Evolutionary conservation across 2,113 vertebrate genomes (phyloP).

Genomic region (Macaca fascicularis): DNA sequence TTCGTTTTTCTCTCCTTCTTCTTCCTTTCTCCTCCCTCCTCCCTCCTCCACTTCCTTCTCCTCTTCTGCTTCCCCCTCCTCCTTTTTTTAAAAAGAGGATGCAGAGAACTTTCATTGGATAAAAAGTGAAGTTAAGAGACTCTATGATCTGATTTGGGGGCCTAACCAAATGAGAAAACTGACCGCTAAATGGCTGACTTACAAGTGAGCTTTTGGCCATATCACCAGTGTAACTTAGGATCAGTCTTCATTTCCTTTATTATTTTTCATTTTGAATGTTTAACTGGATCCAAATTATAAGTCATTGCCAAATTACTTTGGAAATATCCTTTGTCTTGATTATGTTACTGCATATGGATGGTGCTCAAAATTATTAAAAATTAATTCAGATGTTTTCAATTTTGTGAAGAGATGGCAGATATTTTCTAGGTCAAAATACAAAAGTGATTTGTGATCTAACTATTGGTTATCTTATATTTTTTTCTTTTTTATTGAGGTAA

Average conservation of each 20-base stretch:
- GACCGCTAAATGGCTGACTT: neutral
- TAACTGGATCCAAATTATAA: neutral
- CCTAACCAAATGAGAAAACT: neutral
- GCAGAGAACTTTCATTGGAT: neutral
- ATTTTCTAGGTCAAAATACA: slow-evolving; percentile 39
- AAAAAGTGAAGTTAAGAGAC: neutral
- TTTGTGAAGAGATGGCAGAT: neutral
- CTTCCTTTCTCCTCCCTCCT: neutral
- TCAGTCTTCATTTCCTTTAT: neutral
- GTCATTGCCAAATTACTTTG: neutral
- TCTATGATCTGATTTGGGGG: neutral
- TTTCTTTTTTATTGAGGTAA: neutral
- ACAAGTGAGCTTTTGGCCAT: neutral
- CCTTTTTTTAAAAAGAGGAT: neutral
- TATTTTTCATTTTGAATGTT: slow-evolving; percentile 8
- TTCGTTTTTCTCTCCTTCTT: neutral
- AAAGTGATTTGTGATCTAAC: slow-evolving; percentile 12
- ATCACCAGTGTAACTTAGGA: neutral
- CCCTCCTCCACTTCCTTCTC: neutral
- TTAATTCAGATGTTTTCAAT: slow-evolving; percentile 25
- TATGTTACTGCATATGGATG: neutral
- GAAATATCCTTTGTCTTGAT: neutral
- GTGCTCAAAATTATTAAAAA: neutral
- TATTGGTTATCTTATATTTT: slow-evolving; percentile 30
- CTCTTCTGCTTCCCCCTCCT: neutral